Base-by-base conservation (phyloP, 2,888 invertebrate species). In the Lissonota sp. region DNA sequence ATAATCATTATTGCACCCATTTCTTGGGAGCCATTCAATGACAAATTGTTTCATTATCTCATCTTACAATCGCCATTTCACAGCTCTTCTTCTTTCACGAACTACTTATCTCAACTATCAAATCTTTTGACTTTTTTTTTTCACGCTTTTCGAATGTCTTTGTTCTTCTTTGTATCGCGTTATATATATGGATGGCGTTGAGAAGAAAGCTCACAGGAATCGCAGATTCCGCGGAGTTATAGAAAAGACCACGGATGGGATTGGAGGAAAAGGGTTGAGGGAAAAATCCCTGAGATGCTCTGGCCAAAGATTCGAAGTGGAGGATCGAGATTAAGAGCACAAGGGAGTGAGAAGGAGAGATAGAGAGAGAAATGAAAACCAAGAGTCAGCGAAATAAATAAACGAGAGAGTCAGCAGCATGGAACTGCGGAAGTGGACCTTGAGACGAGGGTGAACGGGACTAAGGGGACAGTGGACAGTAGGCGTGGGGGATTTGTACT, bases 351-450 rank as follows among this genome's bases (percentile, higher is more conserved):
- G 70, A 53, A 60, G 55, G 64, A 58, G 39, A 63, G 26, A 26
- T 42, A 40, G 16, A 14, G 46, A 63, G 42, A 63, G 42, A 37
- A 26, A 26, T 39, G 46, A 42, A 60, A 64, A 79, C 70, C 70
- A 26, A 26, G 70, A 80, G 76, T 66, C 74, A 77, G 76, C 79
- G 64, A 63, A 80, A 84, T 78, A 76, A 74, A 84, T 79, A 73
- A 80, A 73, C 58, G 60, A 66, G 46, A 71, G 78, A 81, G 78
- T 81, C 81, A 81, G 81, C 81, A 81, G 81, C 71, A 66, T 78
- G 51, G 73, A 81, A 79, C 76, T 77, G 63, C 78, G 70, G 55
- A 79, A 84, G 81, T 79, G 84, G 79, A 84, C 79, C 77, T 81
- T 71, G 84, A 67, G 80, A 84, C 67, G 69, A 49, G 74, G 69